Conservation (phyloP, 2,113 vertebrate species). For the Camelus dromedarius region DNA sequence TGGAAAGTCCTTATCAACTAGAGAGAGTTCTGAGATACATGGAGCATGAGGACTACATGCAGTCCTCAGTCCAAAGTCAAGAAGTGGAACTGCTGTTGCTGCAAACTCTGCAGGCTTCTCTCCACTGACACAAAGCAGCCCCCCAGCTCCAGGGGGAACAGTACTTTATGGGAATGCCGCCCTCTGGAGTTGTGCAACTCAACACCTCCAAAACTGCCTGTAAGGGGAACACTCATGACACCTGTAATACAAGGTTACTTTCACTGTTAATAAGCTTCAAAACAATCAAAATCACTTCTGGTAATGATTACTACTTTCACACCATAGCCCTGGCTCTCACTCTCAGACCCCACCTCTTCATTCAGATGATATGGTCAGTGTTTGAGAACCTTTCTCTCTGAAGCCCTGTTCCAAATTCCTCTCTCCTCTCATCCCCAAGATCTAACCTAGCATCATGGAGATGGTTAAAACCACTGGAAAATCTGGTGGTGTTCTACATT, state of each 20-base stretch:
- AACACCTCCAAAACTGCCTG: neutral
- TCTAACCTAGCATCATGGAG: neutral
- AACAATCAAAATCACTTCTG: neutral
- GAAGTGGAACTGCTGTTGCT: neutral
- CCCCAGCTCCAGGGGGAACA: neutral
- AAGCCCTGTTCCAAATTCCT: neutral
- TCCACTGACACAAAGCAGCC: rapidly evolving
- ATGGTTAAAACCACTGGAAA: neutral
- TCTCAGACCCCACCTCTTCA: neutral
- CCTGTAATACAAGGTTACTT: neutral
- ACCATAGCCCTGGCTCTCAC: neutral
- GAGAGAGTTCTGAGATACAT: constrained; percentile 78
- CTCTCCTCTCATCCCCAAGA: neutral
- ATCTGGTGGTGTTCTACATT: neutral
- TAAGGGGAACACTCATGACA: neutral
- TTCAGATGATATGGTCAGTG: neutral
- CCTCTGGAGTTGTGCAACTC: neutral
- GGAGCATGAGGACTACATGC: neutral
- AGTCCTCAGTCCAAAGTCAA: constrained; percentile 45
- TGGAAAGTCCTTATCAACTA: constrained; percentile 89
- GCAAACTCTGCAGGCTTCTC: neutral
- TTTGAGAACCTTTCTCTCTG: neutral
- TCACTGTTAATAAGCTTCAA: neutral
- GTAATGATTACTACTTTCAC: neutral
- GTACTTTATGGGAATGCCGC: neutral